Evolutionary conservation across 2,888 invertebrate genomes (phyloP).

Genomic region (Melipona bicolor): DNA sequence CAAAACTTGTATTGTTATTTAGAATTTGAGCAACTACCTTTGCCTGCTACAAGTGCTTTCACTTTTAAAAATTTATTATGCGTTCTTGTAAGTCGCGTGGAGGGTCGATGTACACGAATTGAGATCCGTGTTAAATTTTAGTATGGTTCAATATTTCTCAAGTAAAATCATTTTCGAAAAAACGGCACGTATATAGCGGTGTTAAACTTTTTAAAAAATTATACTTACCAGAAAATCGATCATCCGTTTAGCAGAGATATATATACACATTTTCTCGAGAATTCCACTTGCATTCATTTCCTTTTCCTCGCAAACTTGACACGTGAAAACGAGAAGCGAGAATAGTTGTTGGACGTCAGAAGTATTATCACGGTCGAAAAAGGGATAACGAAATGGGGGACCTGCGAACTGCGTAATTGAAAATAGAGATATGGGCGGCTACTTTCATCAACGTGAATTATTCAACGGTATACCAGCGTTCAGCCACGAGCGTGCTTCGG

Average conservation of each 20-base stretch:
- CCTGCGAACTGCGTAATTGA: slow-evolving; percentile 8
- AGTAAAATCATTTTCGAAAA: too few relatives aligned
- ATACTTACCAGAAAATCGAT: neutral
- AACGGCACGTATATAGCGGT: too few relatives aligned
- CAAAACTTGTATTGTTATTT: too few relatives aligned
- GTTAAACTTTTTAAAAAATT: too few relatives aligned
- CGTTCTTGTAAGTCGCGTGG: too few relatives aligned
- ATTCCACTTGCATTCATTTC: neutral
- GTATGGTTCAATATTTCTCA: too few relatives aligned
- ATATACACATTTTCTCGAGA: neutral
- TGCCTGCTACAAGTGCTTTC: too few relatives aligned
- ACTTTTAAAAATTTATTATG: too few relatives aligned
- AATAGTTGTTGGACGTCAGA: neutral
- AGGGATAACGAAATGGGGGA: slow-evolving; percentile 22
- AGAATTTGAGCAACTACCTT: too few relatives aligned
- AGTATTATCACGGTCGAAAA: slow-evolving; percentile 16
- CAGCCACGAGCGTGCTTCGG: slow-evolving; percentile 20
- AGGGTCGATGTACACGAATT: too few relatives aligned
- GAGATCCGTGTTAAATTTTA: too few relatives aligned
- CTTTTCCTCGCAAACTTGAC: slow-evolving; percentile 4
- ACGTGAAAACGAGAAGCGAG: neutral
- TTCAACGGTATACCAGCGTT: slow-evolving; percentile 34
- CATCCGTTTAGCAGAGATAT: neutral
- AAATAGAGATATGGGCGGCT: slow-evolving; percentile 34
- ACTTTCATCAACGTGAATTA: slow-evolving; percentile 47